Evolutionary conservation across 2,113 vertebrate genomes (phyloP), one percentile per base, ranked within the genome.

Genomic region (Ifrita kowaldi): DNA sequence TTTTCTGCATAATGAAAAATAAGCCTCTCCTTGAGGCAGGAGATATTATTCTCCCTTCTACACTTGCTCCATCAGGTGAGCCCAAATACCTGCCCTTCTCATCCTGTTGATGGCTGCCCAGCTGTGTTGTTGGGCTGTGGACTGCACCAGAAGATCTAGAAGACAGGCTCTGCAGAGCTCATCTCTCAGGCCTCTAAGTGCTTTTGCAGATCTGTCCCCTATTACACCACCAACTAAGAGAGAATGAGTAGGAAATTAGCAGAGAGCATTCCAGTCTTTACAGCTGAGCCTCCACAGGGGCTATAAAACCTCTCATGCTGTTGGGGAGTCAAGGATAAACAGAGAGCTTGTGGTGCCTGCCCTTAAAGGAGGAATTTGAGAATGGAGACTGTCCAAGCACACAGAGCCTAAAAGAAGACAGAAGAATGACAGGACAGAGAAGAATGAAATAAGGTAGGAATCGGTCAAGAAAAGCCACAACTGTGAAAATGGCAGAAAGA

Each of bases 231-330:
- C 17, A 76, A 85, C 30, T 17, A 59, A 83, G 59, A 77, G 23
- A 96, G 39, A 93, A 84, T 37, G 35, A 67, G 47, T n/a, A 69
- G 60, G 57, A 85, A 91, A 89, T 79, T 30, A 83, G 67, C 15
- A 62, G 46, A 80, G 33, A 86, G 68, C 63, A 84, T 88, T 82
- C 93, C 84, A 63, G 52, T 88, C 85, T 95, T 87, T 74, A 90
- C 82, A 79, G 46, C 75, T 86, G 84, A 91, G 46, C 59, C 44
- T 91, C 78, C 78, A 42, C 67, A 80, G 87, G 52, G n/a, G 41
- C 64, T 78, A 26, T 90, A 93, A 96, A 96, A 95, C 52, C 55
- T 52, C 69, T 64, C 71, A 52, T 3, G 10, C 68, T 84, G 30
- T n/a, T 9, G 0, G 24, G 42, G 44, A 90, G 55, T 80, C 68